Conservation (phyloP, 2,113 vertebrate genomes). For the Antechinus stuartii region DNA sequence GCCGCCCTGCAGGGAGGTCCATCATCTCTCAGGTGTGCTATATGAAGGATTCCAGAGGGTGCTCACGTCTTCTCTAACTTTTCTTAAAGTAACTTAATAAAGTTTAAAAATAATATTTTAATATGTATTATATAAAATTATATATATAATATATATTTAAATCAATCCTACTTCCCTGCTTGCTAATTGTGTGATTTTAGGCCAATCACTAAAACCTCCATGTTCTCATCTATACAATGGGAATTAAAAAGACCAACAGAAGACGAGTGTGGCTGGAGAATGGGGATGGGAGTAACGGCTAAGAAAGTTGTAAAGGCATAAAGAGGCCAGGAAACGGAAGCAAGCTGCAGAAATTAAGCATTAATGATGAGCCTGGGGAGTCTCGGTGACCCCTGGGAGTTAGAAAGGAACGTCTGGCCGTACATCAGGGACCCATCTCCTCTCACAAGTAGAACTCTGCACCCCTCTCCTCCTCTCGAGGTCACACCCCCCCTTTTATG, state of each 20-base stretch:
- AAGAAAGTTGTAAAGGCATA: background rate
- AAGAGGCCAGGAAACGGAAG: background rate
- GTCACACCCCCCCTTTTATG: background rate
- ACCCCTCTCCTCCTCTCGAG: background rate
- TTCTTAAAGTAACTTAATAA: too few relatives aligned
- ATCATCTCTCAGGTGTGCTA: background rate
- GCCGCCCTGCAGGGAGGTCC: background rate
- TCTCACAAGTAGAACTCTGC: slow-evolving; percentile 51
- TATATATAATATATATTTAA: background rate
- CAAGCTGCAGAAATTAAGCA: background rate
- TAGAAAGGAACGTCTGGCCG: background rate
- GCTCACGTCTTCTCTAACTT: background rate
- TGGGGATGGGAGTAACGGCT: background rate
- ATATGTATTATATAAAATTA: too few relatives aligned
- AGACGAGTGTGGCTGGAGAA: background rate
- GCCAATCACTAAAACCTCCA: background rate
- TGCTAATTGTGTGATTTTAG: background rate
- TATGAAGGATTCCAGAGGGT: background rate
- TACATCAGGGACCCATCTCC: background rate
- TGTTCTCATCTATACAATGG: background rate
- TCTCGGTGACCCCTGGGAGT: slow-evolving; percentile 30
- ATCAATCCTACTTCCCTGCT: background rate
- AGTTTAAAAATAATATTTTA: too few relatives aligned
- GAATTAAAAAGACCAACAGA: background rate
- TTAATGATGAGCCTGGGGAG: slow-evolving; percentile 44